These are phyloP conservation scores for Elaphurus davidianus DNA, from an alignment of 2,113 vertebrate species.

Conservation along the genomic window DNA sequence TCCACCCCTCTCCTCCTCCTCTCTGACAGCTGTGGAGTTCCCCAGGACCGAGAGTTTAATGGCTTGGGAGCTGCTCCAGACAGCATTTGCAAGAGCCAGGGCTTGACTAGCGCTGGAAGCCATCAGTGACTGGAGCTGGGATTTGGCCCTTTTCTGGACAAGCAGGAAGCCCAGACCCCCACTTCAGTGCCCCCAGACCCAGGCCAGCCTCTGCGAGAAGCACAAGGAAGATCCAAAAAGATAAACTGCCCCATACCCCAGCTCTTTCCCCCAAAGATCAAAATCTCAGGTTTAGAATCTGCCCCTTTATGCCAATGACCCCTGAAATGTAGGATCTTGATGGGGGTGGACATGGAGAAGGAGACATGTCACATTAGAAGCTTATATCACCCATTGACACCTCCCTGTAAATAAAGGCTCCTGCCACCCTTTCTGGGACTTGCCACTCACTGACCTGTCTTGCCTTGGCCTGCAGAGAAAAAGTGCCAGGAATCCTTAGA, in stretches of 20 bases:
- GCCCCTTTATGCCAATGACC: not conserved
- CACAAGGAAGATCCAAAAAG: not conserved
- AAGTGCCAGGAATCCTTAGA: not conserved
- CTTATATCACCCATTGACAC: not conserved
- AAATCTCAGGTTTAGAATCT: not conserved
- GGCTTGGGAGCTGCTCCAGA: slow-evolving; percentile 60
- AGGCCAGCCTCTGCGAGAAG: not conserved
- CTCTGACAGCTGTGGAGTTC: slow-evolving; percentile 57
- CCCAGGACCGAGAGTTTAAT: slow-evolving; percentile 46
- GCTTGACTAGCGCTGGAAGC: not conserved
- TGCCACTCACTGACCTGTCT: not conserved
- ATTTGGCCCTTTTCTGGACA: slow-evolving; percentile 7
- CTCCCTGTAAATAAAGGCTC: not conserved
- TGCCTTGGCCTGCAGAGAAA: not conserved
- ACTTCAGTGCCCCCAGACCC: not conserved
- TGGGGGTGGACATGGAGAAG: not conserved
- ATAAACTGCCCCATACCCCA: not conserved
- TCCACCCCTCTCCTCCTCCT: slow-evolving; percentile 38
- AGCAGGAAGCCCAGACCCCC: not conserved
- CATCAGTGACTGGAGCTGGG: not conserved
- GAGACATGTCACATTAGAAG: not conserved
- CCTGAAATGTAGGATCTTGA: not conserved
- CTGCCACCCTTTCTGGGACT: not conserved
- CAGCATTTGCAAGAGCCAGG: slow-evolving; percentile 42
- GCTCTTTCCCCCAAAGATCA: not conserved